Conservation (phyloP, 2,113 vertebrate species). For the Pristiophorus japonicus region DNA sequence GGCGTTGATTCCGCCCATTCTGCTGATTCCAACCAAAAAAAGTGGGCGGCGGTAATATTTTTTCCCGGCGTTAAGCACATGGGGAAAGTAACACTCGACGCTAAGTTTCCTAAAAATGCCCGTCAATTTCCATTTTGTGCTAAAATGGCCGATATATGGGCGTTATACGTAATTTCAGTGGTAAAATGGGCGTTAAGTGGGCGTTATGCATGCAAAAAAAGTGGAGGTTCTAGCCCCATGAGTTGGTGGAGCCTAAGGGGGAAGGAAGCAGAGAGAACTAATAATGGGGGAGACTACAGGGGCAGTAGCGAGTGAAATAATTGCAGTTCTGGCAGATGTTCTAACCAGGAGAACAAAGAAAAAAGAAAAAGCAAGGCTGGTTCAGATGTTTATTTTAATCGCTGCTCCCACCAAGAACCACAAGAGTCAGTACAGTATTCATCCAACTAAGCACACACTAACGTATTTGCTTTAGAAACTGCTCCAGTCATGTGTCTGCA, state of each 20-base stretch:
- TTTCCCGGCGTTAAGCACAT: too few relatives aligned
- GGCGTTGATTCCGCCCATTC: too few relatives aligned
- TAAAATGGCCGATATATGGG: too few relatives aligned
- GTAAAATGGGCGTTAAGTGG: too few relatives aligned
- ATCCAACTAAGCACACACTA: background rate
- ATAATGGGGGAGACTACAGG: background rate
- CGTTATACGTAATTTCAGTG: too few relatives aligned
- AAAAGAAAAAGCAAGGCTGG: background rate
- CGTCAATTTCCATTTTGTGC: too few relatives aligned
- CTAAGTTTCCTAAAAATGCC: too few relatives aligned
- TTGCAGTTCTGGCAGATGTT: background rate
- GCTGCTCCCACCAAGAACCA: background rate
- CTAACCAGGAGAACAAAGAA: background rate
- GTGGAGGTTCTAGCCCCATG: too few relatives aligned
- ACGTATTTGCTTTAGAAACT: background rate
- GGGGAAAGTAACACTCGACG: too few relatives aligned
- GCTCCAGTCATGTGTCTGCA: background rate
- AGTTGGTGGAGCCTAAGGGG: background rate
- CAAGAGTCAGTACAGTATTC: background rate
- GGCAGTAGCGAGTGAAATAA: background rate
- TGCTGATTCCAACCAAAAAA: too few relatives aligned
- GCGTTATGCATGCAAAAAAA: too few relatives aligned
- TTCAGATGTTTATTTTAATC: conserved; percentile 9
- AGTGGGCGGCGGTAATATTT: too few relatives aligned
- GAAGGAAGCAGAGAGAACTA: background rate